Base-by-base conservation (phyloP, 2,888 invertebrate genomes). In the Syrphus vitripennis region DNA sequence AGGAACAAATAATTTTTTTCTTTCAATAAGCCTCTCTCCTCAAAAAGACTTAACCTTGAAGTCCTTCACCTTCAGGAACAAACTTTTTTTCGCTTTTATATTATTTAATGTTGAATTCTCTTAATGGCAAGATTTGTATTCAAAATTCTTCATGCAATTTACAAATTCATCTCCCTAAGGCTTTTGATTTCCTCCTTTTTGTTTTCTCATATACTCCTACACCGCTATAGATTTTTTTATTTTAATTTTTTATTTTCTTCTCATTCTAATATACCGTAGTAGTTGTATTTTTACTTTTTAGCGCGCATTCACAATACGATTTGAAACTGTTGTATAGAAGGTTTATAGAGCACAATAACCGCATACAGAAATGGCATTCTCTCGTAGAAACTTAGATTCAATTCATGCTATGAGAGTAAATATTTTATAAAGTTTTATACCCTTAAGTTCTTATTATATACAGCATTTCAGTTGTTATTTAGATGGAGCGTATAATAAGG, bases 101-200 rank as follows among this genome's bases (percentile, higher is more conserved):
- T 55, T 42, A 10, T 34, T 34, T 14, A 34, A 34, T 31, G 50
- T 42, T 74, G 14, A 31, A 37, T 40, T 26, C 71, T 34, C 26
- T 45, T 19, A 34, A 67, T 21, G 12, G 19, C 6, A 45, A 45
- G 24, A 67, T 34, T 50, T 48, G 16, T 26, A 74, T 67, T 80
- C 59, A 21, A 67, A 50, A 74, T 37, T 26, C 24, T 45, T 74
- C 74, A 80, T 67, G 74, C 65, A 50, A 71, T 72, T 65, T 65
- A 19, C 19, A 59, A 80, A 21, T 67, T 29, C 50, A 55, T 67
- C 40, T 61, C 21, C 29, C n/a, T 24, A 12, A 16, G 67, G 67
- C 37, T 59, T 45, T 57, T 34, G 37, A 45, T 75, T 81, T 75
- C 45, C 16, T 75, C 45, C 16, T 69, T 55, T 65, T 34, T 4